Evolutionary conservation across 2,888 invertebrate genomes (phyloP).

Genomic region (Mamestra brassicae): DNA sequence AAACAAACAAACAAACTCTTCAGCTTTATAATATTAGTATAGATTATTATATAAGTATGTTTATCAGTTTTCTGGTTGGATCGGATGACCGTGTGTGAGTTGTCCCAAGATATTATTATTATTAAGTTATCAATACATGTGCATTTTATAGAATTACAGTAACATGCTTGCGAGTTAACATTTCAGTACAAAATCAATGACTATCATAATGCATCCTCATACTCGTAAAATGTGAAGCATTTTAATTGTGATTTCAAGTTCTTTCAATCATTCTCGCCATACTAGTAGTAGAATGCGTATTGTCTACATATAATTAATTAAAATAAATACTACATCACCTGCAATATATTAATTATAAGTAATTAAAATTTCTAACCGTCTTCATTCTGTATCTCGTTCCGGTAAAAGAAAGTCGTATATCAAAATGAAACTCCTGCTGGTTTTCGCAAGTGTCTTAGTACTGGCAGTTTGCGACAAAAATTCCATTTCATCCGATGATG

Average conservation of each 20-base stretch:
- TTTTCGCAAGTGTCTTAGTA: background rate
- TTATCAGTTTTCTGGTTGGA: too few species aligned
- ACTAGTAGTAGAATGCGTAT: slow-evolving; percentile 20
- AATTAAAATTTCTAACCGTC: background rate
- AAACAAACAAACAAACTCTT: too few species aligned
- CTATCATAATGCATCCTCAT: background rate
- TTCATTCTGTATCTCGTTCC: slow-evolving; percentile 11
- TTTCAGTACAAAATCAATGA: background rate
- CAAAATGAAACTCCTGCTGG: slow-evolving; percentile 24
- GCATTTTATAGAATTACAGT: too few species aligned
- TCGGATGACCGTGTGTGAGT: too few species aligned
- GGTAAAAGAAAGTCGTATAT: background rate
- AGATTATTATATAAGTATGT: too few species aligned
- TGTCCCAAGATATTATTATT: too few species aligned
- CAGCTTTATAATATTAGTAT: too few species aligned
- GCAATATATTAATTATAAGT: background rate
- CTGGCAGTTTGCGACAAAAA: background rate
- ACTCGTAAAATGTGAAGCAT: background rate
- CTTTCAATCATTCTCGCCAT: slow-evolving; percentile 2
- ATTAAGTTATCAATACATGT: too few species aligned
- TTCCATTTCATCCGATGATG: background rate
- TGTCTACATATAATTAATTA: slow-evolving; percentile 8
- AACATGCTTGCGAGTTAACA: background rate
- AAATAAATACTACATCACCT: slow-evolving; percentile 8
- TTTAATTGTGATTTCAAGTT: slow-evolving; percentile 6